phyloP scores from a whole-genome alignment of 2,113 vertebrate genomes.

The Notarius lentiginosus region DNA sequence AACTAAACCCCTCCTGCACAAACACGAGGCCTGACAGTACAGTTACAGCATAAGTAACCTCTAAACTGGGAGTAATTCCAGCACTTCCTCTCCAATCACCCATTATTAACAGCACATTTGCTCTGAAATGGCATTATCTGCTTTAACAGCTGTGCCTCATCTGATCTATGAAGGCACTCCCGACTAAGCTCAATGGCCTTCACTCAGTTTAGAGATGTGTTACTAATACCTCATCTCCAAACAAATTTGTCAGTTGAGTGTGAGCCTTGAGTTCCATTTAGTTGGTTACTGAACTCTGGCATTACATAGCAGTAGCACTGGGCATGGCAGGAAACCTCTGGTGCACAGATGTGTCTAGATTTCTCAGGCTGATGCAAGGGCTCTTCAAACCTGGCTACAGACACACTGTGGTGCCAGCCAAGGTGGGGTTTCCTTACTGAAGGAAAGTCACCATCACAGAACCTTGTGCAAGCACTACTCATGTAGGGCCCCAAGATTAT shows the following conservation, averaged over 20 bases:
- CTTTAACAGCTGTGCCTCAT: conserved; percentile 58
- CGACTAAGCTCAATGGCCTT: not conserved
- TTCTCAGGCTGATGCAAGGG: conserved; percentile 66
- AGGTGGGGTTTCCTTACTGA: conserved; percentile 62
- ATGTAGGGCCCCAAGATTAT: not conserved
- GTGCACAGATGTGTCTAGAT: conserved; percentile 48
- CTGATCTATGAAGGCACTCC: conserved; percentile 11
- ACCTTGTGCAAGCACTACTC: not conserved
- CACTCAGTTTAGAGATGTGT: not conserved
- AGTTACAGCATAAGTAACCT: conserved; percentile 2
- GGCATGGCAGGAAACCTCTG: conserved; percentile 39
- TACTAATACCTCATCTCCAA: conserved; percentile 6
- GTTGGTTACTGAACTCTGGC: conserved; percentile 24
- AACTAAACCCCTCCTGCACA: not conserved
- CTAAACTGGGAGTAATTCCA: conserved; percentile 51
- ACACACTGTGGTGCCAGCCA: conserved; percentile 52
- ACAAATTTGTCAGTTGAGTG: conserved; percentile 31
- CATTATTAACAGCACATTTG: conserved; percentile 54
- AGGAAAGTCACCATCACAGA: conserved; percentile 51
- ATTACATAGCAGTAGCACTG: conserved; percentile 18
- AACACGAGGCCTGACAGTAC: not conserved
- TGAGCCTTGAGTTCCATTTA: conserved; percentile 25
- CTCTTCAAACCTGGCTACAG: conserved; percentile 59
- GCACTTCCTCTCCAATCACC: conserved; percentile 57
- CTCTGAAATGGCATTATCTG: conserved; percentile 44